phyloP scores from a whole-genome alignment of 2,113 vertebrate genomes.

The Apus apus region DNA sequence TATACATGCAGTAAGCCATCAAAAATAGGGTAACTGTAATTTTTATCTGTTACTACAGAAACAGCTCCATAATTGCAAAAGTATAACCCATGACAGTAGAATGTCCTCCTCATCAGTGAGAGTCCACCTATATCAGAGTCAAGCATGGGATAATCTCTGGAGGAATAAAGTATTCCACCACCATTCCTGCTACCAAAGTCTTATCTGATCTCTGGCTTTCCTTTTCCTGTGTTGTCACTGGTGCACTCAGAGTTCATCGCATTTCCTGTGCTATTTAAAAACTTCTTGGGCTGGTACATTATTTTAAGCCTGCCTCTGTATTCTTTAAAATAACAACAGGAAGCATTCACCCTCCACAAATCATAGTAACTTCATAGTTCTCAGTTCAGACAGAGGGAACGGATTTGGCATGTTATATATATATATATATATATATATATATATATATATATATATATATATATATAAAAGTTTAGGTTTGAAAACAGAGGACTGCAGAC shows the following conservation, averaged over 20 bases:
- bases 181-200: background rate
- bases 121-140: background rate
- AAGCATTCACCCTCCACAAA: background rate
- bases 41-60: background rate
- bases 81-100: background rate
- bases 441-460: background rate
- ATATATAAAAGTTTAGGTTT: background rate
- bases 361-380: background rate
- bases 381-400: background rate
- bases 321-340: background rate
- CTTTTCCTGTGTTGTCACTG: constrained; percentile 10
- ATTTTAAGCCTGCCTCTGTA: constrained; percentile 19
- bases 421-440: background rate
- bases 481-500: background rate
- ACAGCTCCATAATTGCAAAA: background rate
- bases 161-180: background rate
- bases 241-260: background rate
- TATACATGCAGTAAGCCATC: background rate
- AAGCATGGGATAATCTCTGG: background rate
- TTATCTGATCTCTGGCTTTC: background rate
- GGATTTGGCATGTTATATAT: background rate
- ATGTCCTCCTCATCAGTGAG: background rate
- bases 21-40: background rate
- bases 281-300: background rate
- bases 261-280: constrained; percentile 54